Conservation (phyloP, 2,113 vertebrate genomes). For the Butastur rufipennis region DNA sequence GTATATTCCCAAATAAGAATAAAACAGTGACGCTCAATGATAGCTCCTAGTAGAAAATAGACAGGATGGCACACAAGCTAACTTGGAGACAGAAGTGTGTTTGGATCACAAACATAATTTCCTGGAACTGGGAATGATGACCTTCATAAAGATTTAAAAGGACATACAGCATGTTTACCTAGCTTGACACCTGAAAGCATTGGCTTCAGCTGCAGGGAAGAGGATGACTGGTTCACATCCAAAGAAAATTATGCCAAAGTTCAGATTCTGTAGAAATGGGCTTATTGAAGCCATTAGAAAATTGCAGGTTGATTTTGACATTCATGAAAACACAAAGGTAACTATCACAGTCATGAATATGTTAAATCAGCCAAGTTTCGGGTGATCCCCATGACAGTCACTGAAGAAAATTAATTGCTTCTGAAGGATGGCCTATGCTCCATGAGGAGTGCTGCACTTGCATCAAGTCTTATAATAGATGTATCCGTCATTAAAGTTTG, state of each 20-base stretch:
- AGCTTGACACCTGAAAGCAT: not conserved
- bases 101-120: not conserved
- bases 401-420: constrained; percentile 16
- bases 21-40: not conserved
- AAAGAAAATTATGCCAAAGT: not conserved
- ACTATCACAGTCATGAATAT: not conserved
- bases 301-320: not conserved
- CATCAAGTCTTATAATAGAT: not conserved
- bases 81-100: not conserved
- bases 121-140: not conserved
- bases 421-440: not conserved
- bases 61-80: not conserved
- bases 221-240: not conserved
- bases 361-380: not conserved
- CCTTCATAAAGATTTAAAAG: not conserved
- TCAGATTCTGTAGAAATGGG: not conserved
- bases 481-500: not conserved
- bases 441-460: not conserved
- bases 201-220: not conserved
- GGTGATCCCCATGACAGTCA: not conserved
- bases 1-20: not conserved
- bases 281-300: not conserved
- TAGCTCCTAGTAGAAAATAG: not conserved
- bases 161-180: not conserved
- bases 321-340: not conserved